These are phyloP conservation scores for Chaenodraco wilsoni DNA, from an alignment of 2,797 vertebrate species.

Conservation along the genomic window DNA sequence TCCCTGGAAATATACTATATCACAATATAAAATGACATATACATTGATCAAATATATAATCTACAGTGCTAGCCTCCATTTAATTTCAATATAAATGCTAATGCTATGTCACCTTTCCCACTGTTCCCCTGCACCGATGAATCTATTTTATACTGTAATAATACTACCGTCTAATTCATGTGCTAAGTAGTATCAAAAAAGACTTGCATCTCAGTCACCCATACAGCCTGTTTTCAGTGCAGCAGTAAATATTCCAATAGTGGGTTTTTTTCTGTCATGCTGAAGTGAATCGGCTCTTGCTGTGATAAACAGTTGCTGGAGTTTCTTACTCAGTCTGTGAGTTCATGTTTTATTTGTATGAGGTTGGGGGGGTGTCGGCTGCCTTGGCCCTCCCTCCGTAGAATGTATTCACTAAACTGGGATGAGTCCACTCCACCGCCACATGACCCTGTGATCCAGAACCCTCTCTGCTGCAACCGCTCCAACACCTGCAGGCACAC, in stretches of 20 bases:
- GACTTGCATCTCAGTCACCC: neutral
- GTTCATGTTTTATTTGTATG: slow-evolving; percentile 93
- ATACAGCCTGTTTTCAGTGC: neutral
- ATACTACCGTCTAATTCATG: neutral
- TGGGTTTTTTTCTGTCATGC: neutral
- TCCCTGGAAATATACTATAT: neutral
- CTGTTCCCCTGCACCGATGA: neutral
- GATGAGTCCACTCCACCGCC: slow-evolving; percentile 96
- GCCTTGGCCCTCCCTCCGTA: slow-evolving; percentile 88
- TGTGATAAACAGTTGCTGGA: neutral
- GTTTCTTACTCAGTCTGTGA: slow-evolving; percentile 82
- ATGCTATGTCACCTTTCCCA: neutral
- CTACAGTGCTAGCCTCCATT: neutral
- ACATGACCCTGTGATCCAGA: slow-evolving; percentile 92
- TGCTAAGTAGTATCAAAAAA: neutral
- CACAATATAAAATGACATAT: neutral
- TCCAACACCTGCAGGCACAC: slow-evolving; percentile 89
- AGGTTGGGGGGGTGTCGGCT: slow-evolving; percentile 83
- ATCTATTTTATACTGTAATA: neutral
- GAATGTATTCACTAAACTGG: slow-evolving; percentile 95
- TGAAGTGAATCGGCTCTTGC: neutral
- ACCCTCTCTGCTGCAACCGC: slow-evolving; percentile 91
- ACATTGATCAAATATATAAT: neutral
- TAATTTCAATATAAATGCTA: slow-evolving; percentile 14
- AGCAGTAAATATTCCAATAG: neutral